A percentile compares a stretch with the other conserved stretches of the same genome.
Conservation (phyloP, 2,797 vertebrate species). For the Microctenopoma stevenorrisi region DNA sequence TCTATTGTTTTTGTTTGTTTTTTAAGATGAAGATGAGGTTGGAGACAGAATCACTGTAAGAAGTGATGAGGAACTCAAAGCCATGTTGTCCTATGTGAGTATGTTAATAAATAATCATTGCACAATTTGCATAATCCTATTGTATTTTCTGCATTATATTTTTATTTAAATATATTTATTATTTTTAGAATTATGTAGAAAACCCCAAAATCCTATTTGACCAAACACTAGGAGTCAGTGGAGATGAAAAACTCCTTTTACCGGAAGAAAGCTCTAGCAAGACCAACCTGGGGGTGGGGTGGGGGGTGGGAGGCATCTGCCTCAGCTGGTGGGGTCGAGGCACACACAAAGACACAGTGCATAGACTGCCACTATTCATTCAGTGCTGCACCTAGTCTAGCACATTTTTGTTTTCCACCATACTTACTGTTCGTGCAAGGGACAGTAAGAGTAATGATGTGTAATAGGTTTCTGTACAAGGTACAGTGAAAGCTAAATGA, state of each 20-base stretch:
- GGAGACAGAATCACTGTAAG: slow-evolving; percentile 97
- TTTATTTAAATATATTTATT: neutral
- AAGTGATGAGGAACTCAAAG: slow-evolving; percentile 98
- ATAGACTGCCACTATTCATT: slow-evolving; percentile 14
- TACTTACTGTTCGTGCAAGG: slow-evolving; percentile 93
- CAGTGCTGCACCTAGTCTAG: slow-evolving; percentile 33
- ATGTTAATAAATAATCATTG: slow-evolving; percentile 9
- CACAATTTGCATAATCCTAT: neutral
- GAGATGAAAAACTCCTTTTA: too few species aligned
- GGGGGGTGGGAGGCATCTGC: too few species aligned
- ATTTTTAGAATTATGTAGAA: too few species aligned
- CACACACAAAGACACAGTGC: too few species aligned
- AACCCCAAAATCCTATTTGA: too few species aligned
- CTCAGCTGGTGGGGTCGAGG: too few species aligned
- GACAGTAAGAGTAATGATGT: slow-evolving; percentile 96
- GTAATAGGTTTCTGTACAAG: slow-evolving; percentile 98
- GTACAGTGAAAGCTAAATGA: slow-evolving; percentile 98
- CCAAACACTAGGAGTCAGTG: too few species aligned
- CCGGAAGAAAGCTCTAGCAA: too few species aligned
- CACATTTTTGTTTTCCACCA: slow-evolving; percentile 71
- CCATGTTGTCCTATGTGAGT: slow-evolving; percentile 98
- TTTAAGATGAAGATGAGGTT: slow-evolving; percentile 96
- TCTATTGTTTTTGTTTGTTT: slow-evolving; percentile 6
- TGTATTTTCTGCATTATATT: too few species aligned
- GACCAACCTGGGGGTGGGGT: too few species aligned